Percentiles rank a stretch among this genome's conserved stretches.
phyloP scores from a whole-genome alignment of 2,797 vertebrate species.

The Rhinoraja longicauda region DNA sequence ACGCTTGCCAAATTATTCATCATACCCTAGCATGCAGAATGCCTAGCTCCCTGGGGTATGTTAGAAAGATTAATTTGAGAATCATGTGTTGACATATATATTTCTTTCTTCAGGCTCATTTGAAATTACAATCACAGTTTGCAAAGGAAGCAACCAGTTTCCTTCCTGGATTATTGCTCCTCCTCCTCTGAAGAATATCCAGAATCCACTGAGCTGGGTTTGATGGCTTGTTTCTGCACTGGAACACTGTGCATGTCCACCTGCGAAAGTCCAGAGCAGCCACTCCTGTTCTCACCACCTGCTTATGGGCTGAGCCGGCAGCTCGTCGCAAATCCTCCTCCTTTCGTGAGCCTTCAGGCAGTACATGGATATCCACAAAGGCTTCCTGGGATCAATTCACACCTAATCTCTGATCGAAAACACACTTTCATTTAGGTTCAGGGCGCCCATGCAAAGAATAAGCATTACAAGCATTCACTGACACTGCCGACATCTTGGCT shows the following conservation, averaged over 20 bases:
- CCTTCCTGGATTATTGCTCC: neutral
- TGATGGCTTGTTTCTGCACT: neutral
- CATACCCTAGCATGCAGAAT: neutral
- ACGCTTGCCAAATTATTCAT: neutral
- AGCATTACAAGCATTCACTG: neutral
- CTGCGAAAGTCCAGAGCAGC: neutral
- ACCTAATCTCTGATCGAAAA: neutral
- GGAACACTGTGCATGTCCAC: neutral
- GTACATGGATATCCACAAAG: neutral
- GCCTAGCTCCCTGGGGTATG: neutral
- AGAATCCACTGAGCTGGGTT: neutral
- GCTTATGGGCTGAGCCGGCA: neutral
- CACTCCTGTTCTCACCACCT: neutral
- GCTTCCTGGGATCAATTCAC: neutral
- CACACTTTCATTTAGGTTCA: neutral
- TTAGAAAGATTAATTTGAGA: constrained; percentile 8
- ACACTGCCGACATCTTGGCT: neutral
- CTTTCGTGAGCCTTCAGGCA: neutral
- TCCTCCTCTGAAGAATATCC: neutral
- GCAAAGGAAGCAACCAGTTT: neutral
- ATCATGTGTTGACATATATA: constrained; percentile 4
- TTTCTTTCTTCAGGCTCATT: constrained; percentile 6
- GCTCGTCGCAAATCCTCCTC: neutral
- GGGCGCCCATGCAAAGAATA: constrained; percentile 8
- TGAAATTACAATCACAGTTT: neutral